Evolutionary conservation across 1,140 invertebrate species (phyloP).

Genomic region (Drosophila aff.): DNA sequence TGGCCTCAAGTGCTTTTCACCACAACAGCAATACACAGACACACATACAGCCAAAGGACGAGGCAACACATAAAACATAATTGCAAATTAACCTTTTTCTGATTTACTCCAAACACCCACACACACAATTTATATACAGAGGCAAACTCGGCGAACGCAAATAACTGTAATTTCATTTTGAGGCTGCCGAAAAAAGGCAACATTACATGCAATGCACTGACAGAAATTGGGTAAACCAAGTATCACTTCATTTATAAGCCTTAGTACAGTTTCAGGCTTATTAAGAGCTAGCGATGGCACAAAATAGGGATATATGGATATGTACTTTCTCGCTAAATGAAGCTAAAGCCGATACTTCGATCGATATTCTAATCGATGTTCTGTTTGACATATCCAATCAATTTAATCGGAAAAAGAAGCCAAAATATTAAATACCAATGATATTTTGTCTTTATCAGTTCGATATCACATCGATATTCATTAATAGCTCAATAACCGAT

Average conservation of each 20-base stretch:
- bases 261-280: no score
- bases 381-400: no score
- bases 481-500: no score
- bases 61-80: slow-evolving; percentile 52
- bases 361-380: no score
- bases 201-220: slow-evolving; percentile 10
- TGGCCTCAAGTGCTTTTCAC: slow-evolving; percentile 52
- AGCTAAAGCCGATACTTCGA: no score
- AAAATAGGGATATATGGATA: neutral
- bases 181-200: slow-evolving; percentile 3
- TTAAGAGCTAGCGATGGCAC: neutral
- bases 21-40: slow-evolving; percentile 9
- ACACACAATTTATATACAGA: slow-evolving; percentile 18
- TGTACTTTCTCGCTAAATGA: no score
- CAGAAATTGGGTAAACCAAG: neutral
- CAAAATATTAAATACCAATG: no score
- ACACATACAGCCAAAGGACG: slow-evolving; percentile 1
- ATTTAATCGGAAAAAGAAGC: no score
- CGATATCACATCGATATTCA: no score
- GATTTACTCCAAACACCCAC: slow-evolving; percentile 39
- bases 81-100: slow-evolving; percentile 63
- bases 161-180: slow-evolving; percentile 42
- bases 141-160: slow-evolving; percentile 26
- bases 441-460: no score
- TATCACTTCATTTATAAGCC: no score